These are phyloP conservation scores for Poecilobothrus nobilitatus DNA, from an alignment of 2,888 invertebrate species.

Conservation along the genomic window DNA sequence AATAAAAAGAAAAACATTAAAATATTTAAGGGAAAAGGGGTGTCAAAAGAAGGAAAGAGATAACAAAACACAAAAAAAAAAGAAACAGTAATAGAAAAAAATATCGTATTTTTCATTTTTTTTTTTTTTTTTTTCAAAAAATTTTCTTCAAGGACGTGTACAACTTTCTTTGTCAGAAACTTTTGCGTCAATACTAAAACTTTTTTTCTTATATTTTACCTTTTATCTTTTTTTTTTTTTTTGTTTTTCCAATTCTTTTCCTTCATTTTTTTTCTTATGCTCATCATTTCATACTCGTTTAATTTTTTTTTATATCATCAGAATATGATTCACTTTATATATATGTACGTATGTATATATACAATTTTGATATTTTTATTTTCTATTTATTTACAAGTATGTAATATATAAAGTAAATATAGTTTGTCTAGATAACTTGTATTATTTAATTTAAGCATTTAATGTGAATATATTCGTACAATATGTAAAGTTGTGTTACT, in stretches of 20 bases:
- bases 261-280: too few species aligned
- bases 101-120: too few species aligned
- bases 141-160: background rate
- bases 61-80: background rate
- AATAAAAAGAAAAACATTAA: background rate
- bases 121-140: background rate
- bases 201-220: background rate
- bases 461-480: too few species aligned
- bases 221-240: background rate
- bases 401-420: background rate
- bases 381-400: too few species aligned
- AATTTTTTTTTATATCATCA: too few species aligned
- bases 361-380: background rate
- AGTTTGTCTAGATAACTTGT: background rate
- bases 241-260: background rate
- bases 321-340: background rate
- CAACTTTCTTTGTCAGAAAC: constrained; percentile 6
- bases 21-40: background rate
- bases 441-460: background rate
- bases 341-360: too few species aligned
- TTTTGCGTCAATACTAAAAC: background rate
- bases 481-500: too few species aligned
- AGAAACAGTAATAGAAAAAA: background rate
- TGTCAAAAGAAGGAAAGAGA: background rate
- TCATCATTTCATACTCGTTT: too few species aligned